Conservation (phyloP, 2,797 vertebrate species). For the Cirrhinus mrigala region DNA sequence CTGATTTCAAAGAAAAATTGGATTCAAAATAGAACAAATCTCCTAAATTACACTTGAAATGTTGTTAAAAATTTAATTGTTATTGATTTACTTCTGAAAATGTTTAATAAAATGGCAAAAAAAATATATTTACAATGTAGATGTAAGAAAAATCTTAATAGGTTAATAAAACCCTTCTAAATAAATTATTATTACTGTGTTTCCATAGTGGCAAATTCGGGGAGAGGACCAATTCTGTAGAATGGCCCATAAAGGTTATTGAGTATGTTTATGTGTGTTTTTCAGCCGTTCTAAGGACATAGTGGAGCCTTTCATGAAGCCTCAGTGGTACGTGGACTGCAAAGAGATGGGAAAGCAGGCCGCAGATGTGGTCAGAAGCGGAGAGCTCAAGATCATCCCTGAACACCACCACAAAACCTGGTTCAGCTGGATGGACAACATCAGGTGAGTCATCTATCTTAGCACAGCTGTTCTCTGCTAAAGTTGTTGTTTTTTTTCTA, state of each 20-base stretch:
- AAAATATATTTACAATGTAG: too few species aligned
- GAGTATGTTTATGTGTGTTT: neutral
- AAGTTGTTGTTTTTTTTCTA: neutral
- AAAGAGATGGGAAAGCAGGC: slow-evolving; percentile 88
- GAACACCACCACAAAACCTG: slow-evolving; percentile 88
- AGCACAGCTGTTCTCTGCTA: neutral
- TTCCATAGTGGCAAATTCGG: too few species aligned
- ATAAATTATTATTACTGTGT: too few species aligned
- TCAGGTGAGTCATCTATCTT: slow-evolving; percentile 74
- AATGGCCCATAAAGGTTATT: neutral
- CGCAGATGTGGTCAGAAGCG: slow-evolving; percentile 83
- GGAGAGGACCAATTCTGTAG: too few species aligned
- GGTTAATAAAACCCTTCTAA: too few species aligned
- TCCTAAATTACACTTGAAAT: too few species aligned
- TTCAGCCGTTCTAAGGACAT: slow-evolving; percentile 92
- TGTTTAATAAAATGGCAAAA: too few species aligned
- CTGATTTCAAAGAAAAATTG: too few species aligned
- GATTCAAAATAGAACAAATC: too few species aligned
- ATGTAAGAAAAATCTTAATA: too few species aligned
- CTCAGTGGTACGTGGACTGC: slow-evolving; percentile 93
- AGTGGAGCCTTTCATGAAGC: slow-evolving; percentile 91
- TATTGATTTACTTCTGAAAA: too few species aligned
- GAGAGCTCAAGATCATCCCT: slow-evolving; percentile 86
- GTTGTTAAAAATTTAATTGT: too few species aligned
- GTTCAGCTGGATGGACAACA: slow-evolving; percentile 94